Conservation (phyloP, 1,140 invertebrate species). For the Leptoteleia sp. region DNA sequence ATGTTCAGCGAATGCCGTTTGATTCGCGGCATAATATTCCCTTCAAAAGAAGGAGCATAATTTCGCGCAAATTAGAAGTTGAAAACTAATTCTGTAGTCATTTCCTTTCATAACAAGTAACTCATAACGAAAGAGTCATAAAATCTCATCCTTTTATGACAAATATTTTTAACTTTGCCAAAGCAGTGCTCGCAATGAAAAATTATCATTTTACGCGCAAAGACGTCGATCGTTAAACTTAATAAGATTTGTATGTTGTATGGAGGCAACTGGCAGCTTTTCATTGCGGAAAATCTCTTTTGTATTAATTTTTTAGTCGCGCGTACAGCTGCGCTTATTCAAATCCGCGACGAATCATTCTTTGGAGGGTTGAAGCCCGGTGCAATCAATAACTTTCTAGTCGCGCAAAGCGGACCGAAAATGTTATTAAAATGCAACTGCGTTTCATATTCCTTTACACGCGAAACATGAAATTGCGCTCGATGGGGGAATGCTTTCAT, state of each 20-base stretch:
- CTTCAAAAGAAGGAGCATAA: too few species aligned
- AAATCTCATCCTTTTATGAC: background rate
- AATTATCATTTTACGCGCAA: background rate
- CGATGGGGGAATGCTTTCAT: conserved; percentile 23
- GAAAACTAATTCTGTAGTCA: background rate
- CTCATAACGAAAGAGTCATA: too few species aligned
- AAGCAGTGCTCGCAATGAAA: background rate
- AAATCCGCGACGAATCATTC: background rate
- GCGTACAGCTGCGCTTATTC: background rate
- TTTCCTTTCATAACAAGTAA: too few species aligned
- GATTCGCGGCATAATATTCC: too few species aligned
- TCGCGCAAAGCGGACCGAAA: conserved; percentile 16
- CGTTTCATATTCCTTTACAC: conserved; percentile 30
- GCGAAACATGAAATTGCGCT: conserved; percentile 26
- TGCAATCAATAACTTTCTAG: conserved; percentile 26
- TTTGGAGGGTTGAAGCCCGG: background rate
- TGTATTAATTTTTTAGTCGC: conserved; percentile 13
- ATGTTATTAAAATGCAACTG: conserved; percentile 45
- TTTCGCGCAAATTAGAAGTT: too few species aligned
- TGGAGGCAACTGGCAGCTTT: background rate
- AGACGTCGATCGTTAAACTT: background rate
- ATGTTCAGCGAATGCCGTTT: background rate
- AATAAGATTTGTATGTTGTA: conserved; percentile 10
- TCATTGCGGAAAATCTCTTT: conserved; percentile 11
- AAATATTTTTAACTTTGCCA: background rate